Conservation (phyloP, 2,797 vertebrate species). For the Scomberomorus guttatus region DNA sequence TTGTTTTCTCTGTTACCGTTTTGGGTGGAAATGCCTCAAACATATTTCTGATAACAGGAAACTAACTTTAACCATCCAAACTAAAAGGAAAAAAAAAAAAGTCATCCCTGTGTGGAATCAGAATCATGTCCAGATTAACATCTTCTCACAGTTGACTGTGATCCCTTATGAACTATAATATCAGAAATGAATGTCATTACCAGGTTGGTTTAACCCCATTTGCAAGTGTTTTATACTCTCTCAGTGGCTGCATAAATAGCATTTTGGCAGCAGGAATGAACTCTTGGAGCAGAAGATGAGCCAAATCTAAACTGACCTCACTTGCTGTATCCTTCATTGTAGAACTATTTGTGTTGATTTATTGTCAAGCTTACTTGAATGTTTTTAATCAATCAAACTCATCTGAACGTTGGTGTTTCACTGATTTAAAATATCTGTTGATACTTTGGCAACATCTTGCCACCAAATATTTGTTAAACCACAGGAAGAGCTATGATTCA, state of each 20-base stretch:
- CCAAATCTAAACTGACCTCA: not conserved
- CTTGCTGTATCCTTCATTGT: not conserved
- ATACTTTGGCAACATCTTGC: not conserved
- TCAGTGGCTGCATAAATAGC: too few relatives aligned
- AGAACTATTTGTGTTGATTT: not conserved
- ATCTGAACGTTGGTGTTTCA: not conserved
- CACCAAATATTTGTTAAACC: not conserved
- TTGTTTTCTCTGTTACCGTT: not conserved
- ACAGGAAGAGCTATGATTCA: not conserved
- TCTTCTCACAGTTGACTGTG: not conserved
- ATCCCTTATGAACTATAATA: not conserved
- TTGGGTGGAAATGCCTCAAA: not conserved
- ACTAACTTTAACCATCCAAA: not conserved
- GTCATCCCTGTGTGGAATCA: not conserved
- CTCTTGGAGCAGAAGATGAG: not conserved
- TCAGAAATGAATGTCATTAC: too few relatives aligned
- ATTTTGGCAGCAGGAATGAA: too few relatives aligned
- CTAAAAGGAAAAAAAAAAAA: not conserved
- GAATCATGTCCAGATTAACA: not conserved
- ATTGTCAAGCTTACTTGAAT: constrained; percentile 22
- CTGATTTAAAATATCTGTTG: not conserved
- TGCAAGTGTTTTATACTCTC: too few relatives aligned
- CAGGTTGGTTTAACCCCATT: too few relatives aligned
- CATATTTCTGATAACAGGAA: not conserved
- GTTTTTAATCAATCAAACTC: constrained; percentile 14